phyloP scores from a whole-genome alignment of 2,113 vertebrate genomes.

The Epinephelus fuscoguttatus region DNA sequence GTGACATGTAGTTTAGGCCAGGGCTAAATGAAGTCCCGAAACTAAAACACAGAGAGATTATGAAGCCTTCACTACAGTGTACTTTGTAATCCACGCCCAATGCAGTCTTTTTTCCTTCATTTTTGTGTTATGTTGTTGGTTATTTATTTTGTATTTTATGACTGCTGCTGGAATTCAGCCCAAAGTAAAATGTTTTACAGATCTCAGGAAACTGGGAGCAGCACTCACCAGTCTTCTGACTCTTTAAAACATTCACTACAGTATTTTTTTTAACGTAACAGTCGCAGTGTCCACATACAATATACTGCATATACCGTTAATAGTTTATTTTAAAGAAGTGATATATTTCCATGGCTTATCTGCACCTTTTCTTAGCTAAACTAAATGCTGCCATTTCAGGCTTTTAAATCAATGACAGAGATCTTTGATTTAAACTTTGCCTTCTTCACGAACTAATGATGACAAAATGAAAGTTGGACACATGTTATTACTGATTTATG shows the following conservation, averaged over 20 bases:
- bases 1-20: not conserved
- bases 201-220: conserved; percentile 1
- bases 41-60: conserved; percentile 1
- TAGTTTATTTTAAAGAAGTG: conserved; percentile 9
- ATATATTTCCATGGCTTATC: conserved; percentile 22
- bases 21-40: not conserved
- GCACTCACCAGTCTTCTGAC: not conserved
- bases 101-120: not conserved
- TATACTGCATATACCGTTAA: not conserved
- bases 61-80: conserved; percentile 8
- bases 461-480: conserved; percentile 20
- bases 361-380: not conserved
- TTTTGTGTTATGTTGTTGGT: conserved; percentile 8
- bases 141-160: conserved; percentile 48
- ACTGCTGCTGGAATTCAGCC: conserved; percentile 38
- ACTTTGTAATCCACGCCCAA: not conserved
- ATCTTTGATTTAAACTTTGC: conserved; percentile 57
- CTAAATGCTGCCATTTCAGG: conserved; percentile 33
- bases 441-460: conserved; percentile 44
- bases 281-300: conserved; percentile 16
- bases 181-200: conserved; percentile 26
- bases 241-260: not conserved
- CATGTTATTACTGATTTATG: not conserved
- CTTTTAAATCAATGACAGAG: conserved; percentile 22
- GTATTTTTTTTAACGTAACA: conserved; percentile 23